Evolutionary conservation across 1,140 invertebrate species (phyloP).

Genomic region (Littorina saxatilis): DNA sequence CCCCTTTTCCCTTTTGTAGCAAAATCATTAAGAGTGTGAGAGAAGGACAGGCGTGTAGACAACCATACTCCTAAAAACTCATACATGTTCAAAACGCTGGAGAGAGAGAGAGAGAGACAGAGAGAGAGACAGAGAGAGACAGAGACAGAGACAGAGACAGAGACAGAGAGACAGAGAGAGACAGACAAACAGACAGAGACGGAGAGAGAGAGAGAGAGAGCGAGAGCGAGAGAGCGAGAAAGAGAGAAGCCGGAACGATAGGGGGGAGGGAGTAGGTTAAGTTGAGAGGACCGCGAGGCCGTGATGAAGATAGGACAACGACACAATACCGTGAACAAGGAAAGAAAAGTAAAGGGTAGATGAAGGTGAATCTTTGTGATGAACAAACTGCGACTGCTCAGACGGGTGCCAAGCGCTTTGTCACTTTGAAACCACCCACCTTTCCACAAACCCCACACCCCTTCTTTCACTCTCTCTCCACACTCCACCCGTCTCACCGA

Average conservation of each 20-base stretch:
- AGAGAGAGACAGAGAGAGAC: neutral
- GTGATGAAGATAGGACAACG: neutral
- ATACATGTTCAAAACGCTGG: no score
- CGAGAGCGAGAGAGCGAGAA: slow-evolving; percentile 7
- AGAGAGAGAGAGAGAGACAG: neutral
- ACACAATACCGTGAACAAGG: neutral
- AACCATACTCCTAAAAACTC: no score
- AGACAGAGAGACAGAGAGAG: neutral
- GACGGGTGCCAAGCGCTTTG: neutral
- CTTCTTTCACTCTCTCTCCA: no score
- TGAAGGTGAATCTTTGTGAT: neutral
- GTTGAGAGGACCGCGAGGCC: neutral
- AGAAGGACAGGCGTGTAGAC: no score
- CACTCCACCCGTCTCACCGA: no score
- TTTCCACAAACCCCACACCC: neutral
- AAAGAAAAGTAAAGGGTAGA: neutral
- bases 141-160: no score
- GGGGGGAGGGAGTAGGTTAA: neutral
- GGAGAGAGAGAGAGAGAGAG: slow-evolving; percentile 17
- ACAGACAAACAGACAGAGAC: slow-evolving; percentile 33
- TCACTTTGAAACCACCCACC: neutral
- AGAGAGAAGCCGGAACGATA: no score
- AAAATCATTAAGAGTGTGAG: no score
- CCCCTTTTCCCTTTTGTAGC: no score
- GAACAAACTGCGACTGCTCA: neutral